Evolutionary conservation across 2,113 vertebrate species (phyloP).

Genomic region (Chionomys nivalis): DNA sequence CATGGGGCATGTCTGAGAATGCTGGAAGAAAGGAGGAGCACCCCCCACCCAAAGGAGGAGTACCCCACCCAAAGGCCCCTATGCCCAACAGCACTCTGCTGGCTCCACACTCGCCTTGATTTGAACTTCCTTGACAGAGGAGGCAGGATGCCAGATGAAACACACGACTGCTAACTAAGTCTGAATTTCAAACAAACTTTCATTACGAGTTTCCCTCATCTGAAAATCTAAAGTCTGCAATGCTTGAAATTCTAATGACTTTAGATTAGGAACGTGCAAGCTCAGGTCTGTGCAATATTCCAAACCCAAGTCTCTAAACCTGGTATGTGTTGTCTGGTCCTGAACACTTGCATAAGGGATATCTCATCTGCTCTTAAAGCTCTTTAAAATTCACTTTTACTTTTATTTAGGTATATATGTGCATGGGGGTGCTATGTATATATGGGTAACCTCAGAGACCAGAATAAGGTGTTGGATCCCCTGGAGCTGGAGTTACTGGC

Average conservation of each 20-base stretch:
- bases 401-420: background rate
- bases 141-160: background rate
- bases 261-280: background rate
- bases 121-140: background rate
- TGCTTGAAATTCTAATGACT: background rate
- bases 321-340: background rate
- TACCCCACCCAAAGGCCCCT: background rate
- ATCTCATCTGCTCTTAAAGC: background rate
- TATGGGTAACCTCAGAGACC: background rate
- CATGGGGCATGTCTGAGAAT: background rate
- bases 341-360: background rate
- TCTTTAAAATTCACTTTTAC: background rate
- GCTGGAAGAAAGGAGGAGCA: background rate
- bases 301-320: background rate
- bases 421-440: background rate
- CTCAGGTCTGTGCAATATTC: background rate
- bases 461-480: background rate
- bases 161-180: background rate
- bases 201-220: background rate
- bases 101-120: background rate
- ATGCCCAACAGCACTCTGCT: background rate
- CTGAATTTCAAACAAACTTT: conserved; percentile 30
- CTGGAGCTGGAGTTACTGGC: background rate
- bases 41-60: too few species aligned
- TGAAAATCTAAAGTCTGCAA: background rate